Base-by-base conservation (phyloP, 2,797 vertebrate species). In the Pyrocephalus nanus region DNA sequence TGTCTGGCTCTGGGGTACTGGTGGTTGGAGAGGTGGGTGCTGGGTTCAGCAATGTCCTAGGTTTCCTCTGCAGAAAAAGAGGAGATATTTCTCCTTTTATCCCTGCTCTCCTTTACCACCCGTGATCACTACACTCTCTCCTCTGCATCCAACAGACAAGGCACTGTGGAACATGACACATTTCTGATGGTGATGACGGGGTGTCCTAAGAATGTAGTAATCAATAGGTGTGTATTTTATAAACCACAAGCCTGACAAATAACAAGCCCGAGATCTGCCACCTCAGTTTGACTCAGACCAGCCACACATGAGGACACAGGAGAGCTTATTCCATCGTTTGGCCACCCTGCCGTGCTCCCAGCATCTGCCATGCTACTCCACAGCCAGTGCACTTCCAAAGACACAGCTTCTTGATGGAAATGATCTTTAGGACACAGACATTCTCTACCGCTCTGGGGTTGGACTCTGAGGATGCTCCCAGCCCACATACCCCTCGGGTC, bases 1-100 rank as follows among this genome's bases (percentile, higher is more conserved):
- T 99, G 97, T 99, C 99, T 48, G 99, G 99, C 94, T 99, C 99
- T 90, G 99, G 99, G 76, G 99, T 99, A 98, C 99, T 99, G 97
- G 98, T 99, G 97, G 99, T 99, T 95, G 99, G 99, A 96, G 99
- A 99, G 36, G 98, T 99, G 97, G 99, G 99, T 95, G 98, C 98
- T 93, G 98, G 98, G 97, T 98, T 99, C 97, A 99, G 98, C 91
- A 98, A 98, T 97, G 98, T 98, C 71, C 99, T 98, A 67, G 99
- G 98, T 98, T 99, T 99, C 97, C 99, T 99, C 99, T 99, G 98
- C 90, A 95, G 97, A 97, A 97, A 97, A 86, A 95, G 95, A 97
- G 94, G 96, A 91, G 94, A 97, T 94, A 95, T 94, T 97, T 97
- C 97, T 96, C 97, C 97, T 96, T 95, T 96, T 94, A 96, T 10